Evolutionary conservation across 1,140 invertebrate species (phyloP).

Genomic region (Coptotermes formosanus): DNA sequence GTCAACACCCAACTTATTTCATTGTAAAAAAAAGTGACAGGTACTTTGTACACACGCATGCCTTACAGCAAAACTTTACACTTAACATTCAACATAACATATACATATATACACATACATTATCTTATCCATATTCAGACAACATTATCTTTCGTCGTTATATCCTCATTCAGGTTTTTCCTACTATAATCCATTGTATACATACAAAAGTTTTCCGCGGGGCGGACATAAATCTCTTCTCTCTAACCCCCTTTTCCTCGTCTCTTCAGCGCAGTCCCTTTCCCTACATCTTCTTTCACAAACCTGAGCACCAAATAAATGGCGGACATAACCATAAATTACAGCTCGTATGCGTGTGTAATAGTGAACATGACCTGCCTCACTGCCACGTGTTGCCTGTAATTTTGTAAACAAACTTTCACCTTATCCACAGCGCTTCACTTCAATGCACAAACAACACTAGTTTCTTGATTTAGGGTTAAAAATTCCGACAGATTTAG

Average conservation of each 20-base stretch:
- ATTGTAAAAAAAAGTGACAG: background rate
- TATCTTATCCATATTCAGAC: background rate
- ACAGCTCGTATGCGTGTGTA: background rate
- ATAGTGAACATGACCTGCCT: background rate
- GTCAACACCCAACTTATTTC: background rate
- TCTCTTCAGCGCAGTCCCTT: background rate
- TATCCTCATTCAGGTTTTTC: constrained; percentile 1
- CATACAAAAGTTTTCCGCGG: background rate
- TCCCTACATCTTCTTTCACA: constrained; percentile 19
- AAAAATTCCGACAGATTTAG: no score
- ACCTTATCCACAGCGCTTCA: background rate
- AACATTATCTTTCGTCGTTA: constrained; percentile 2
- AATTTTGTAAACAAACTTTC: constrained; percentile 1
- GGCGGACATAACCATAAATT: constrained; percentile 29
- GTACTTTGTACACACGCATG: background rate
- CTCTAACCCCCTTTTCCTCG: background rate
- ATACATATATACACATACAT: background rate
- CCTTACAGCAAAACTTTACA: background rate
- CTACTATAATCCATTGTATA: background rate
- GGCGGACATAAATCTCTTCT: constrained; percentile 22
- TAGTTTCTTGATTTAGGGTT: no score
- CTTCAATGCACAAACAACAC: background rate
- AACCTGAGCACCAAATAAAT: constrained; percentile 23
- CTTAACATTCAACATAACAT: background rate
- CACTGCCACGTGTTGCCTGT: background rate